These are phyloP conservation scores for Entosphenus tridentatus DNA, from an alignment of 2,113 vertebrate species.

Conservation along the genomic window DNA sequence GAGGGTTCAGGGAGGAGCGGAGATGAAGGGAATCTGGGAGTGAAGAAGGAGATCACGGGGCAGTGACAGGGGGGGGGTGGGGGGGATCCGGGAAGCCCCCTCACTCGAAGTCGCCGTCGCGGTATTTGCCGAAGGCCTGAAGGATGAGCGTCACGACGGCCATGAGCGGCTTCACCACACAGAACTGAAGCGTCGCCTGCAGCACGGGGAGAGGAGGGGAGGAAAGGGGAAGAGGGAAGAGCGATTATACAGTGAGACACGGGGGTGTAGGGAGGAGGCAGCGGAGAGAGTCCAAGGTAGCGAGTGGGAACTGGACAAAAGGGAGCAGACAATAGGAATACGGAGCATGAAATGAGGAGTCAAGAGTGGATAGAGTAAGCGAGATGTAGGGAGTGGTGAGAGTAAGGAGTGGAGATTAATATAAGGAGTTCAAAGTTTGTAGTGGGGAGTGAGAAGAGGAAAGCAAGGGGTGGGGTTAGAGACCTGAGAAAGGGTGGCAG, in stretches of 20 bases:
- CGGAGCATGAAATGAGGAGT: neutral
- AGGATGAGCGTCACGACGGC: constrained; percentile 66
- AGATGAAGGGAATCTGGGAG: too few species aligned
- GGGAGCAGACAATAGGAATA: neutral
- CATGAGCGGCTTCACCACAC: constrained; percentile 84
- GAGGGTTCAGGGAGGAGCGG: too few species aligned
- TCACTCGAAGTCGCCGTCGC: constrained; percentile 86
- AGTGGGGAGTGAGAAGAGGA: neutral
- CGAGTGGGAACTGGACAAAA: neutral
- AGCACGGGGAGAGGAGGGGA: neutral
- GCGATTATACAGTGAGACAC: neutral
- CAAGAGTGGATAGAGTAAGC: neutral
- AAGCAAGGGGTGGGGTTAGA: neutral
- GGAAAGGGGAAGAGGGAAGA: constrained; percentile 5
- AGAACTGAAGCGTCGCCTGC: constrained; percentile 78
- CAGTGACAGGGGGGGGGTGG: too few species aligned
- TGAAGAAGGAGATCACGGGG: too few species aligned
- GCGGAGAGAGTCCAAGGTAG: neutral
- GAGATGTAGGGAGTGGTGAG: too few species aligned
- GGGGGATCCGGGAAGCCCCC: constrained; percentile 11
- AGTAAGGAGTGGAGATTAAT: too few species aligned
- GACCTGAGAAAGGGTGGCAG: too few species aligned
- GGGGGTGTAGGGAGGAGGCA: neutral
- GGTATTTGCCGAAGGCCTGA: constrained; percentile 74
- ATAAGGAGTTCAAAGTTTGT: neutral